These are phyloP conservation scores for Staurois parvus DNA, from an alignment of 2,797 vertebrate genomes.

Conservation along the genomic window DNA sequence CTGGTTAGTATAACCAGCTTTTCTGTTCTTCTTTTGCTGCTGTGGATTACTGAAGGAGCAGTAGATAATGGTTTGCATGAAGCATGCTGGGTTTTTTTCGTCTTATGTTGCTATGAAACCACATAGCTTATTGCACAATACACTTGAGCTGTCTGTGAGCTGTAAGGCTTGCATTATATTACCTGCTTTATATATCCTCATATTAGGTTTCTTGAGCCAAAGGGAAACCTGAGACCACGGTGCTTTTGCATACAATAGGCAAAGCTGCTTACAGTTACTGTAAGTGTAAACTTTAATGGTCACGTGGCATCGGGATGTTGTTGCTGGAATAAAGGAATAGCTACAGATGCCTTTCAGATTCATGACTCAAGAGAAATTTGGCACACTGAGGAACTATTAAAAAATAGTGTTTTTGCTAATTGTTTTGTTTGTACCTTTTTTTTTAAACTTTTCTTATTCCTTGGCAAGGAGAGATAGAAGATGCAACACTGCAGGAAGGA, in stretches of 20 bases:
- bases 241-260: slow-evolving; percentile 3
- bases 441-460: too few relatives aligned
- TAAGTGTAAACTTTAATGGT: background rate
- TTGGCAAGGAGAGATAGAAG: too few relatives aligned
- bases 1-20: slow-evolving; percentile 1
- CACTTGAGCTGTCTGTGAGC: slow-evolving; percentile 38
- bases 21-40: slow-evolving; percentile 10
- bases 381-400: too few relatives aligned
- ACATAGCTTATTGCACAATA: slow-evolving; percentile 36
- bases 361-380: too few relatives aligned
- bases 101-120: slow-evolving; percentile 59
- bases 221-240: slow-evolving; percentile 24
- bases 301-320: background rate
- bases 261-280: background rate
- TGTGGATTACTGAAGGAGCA: slow-evolving; percentile 3
- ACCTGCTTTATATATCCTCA: slow-evolving; percentile 39
- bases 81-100: slow-evolving; percentile 21
- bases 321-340: too few relatives aligned
- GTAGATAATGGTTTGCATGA: slow-evolving; percentile 21
- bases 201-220: slow-evolving; percentile 42
- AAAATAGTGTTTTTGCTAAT: too few relatives aligned
- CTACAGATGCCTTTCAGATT: too few relatives aligned
- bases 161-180: slow-evolving; percentile 33
- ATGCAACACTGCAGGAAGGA: too few relatives aligned
- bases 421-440: too few relatives aligned